Base-by-base conservation (phyloP, 2,888 invertebrate genomes). In the Agonopterix subpropinquella region DNA sequence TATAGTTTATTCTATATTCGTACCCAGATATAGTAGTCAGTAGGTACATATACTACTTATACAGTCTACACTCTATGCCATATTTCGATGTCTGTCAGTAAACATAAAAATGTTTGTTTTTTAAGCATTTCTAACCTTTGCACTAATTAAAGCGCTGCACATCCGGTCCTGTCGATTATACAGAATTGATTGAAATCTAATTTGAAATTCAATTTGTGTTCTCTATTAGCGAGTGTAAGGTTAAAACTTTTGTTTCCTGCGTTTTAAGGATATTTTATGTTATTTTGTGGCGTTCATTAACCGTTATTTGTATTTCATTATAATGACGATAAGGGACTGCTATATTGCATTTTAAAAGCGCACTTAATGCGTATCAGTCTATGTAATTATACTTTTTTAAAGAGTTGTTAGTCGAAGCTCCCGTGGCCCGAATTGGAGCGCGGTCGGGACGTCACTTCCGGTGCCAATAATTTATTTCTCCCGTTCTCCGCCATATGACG, bases 401-500 rank as follows among this genome's bases (percentile, higher is more conserved):
- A 35, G 36, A 50, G 39, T 4, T 36, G n/a, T 61, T 59, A 57
- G 55, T 54, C 64, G 58, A 56, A 58, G 65, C 61, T 59, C 58
- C 62, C 61, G 67, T 70, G 71, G 67, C 65, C 67, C 63, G 72
- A 87, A 86, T 80, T 80, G 81, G 85, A 84, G 77, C 86, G 71
- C 74, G 77, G 65, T 62, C 65, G 77, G 71, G 73, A 84, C 87
- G 87, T 86, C 86, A 86, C 80, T 86, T 87, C 87, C 87, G 84
- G 83, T 84, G 73, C 73, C 77, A 81, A 86, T 87, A 81, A 84
- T 81, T 86, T 84, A 84, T 81, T 80, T 80, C 78, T 79, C 79
- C 75, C 77, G 77, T 79, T 75, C 83, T 79, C 80, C 76, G 75
- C 77, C 80, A 77, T 74, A 70, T 77, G 84, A 77, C 75, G 81